Conservation (phyloP, 2,888 invertebrate species). For the Agriotes lineatus region DNA sequence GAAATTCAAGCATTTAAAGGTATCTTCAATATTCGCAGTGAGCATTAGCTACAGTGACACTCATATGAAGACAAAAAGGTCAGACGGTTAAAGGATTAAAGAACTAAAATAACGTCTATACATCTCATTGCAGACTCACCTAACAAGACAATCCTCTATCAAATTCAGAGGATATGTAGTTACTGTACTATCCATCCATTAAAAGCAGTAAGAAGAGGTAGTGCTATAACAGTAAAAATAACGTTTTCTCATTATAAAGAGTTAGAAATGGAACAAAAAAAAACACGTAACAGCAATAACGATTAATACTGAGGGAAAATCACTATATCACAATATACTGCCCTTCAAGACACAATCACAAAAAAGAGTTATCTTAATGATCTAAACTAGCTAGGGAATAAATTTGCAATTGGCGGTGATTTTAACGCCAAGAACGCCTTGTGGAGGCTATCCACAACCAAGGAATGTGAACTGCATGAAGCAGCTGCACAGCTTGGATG, state of each 20-base stretch:
- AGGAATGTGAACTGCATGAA: slow-evolving; percentile 17
- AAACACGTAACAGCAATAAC: slow-evolving; percentile 19
- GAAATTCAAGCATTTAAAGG: no score
- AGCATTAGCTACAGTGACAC: no score
- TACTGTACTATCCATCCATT: slow-evolving; percentile 31
- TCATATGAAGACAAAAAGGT: slow-evolving; percentile 18
- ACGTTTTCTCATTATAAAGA: slow-evolving; percentile 34
- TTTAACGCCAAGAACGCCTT: no score
- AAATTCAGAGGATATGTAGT: slow-evolving; percentile 34
- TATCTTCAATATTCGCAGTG: no score
- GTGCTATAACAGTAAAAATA: slow-evolving; percentile 38
- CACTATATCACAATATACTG: slow-evolving; percentile 11
- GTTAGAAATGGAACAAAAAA: slow-evolving; percentile 26
- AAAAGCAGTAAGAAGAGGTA: slow-evolving; percentile 39
- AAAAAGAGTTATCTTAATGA: slow-evolving; percentile 37
- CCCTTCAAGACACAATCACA: slow-evolving; percentile 46
- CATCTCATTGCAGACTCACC: slow-evolving; percentile 40
- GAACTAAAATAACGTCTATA: slow-evolving; percentile 28
- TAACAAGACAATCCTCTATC: slow-evolving; percentile 31
- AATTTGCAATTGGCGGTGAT: no score
- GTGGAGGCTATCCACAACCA: slow-evolving; percentile 39
- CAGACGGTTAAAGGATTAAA: no score
- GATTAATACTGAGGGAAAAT: slow-evolving; percentile 22
- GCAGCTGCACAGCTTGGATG: background rate
- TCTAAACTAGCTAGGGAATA: no score